Base-by-base conservation (phyloP, 2,888 invertebrate genomes). In the Salpingus planirostris region DNA sequence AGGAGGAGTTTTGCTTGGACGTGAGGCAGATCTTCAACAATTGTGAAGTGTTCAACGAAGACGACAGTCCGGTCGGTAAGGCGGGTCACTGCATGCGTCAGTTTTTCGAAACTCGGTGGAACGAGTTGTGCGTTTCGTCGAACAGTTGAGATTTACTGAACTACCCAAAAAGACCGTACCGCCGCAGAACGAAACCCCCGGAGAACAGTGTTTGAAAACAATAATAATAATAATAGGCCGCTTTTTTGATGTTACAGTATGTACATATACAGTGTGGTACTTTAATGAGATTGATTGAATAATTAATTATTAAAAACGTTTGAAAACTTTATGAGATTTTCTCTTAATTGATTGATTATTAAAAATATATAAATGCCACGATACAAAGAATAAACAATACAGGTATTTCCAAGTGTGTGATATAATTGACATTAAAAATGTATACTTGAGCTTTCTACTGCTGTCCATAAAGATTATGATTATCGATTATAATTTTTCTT, bases 11-110 rank as follows among this genome's bases (percentile, higher is more conserved):
- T 69, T 86, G 88, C 37, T 72, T 79, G 2, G 96, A 97, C 69
- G 85, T 92, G 11, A 77, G 91, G 5, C 81, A 92, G 47, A 93
- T 97, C 57, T 96, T 97, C 70, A 85, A 88, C 67, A 97, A 97
- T 69, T 97, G 97, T 65, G 92, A 93, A 63, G 87, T 88, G 31
- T 97, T 96, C 69, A 97, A 97, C 65, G 96, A 97, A 63, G 97
- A 97, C 63, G 92, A 96, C 66, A 93, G 93, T 49, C 92, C 93
- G 0, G 95, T 97, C 24, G 97, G 96, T 2, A 86, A 91, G 56
- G 95, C 96, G 8, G 96, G 96, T 1, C 93, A 93, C 64, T 80
- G 78, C 55, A 84, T 96, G 84, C 70, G 92, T 14, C 81, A 82
- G 62, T 93, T 88, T 73, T 96, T 96, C 64, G 90, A 92, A 62